A percentile compares a stretch with the other conserved stretches of the same genome.
Evolutionary conservation across 2,888 invertebrate species (phyloP).

Genomic region (Melanophora roralis): DNA sequence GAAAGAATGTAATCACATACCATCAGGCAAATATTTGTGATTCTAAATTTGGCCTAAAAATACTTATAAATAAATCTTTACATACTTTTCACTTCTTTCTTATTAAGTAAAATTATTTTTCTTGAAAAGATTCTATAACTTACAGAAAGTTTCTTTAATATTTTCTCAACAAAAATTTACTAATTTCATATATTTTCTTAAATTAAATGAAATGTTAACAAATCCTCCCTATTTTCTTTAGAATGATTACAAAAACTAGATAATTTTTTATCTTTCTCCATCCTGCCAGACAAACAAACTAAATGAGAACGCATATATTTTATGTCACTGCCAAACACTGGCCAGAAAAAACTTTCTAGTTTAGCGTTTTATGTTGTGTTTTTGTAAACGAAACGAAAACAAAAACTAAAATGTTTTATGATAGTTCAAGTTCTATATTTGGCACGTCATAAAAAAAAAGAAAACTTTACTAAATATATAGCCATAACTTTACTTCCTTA

Average conservation of each 20-base stretch:
- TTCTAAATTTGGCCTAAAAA: no score
- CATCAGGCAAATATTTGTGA: no score
- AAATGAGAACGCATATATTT: background rate
- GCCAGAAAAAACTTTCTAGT: background rate
- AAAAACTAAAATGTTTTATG: slow-evolving; percentile 10
- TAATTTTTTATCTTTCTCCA: background rate
- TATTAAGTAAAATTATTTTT: no score
- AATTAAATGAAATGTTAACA: no score
- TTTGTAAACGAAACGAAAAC: background rate
- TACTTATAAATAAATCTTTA: no score
- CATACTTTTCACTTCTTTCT: no score
- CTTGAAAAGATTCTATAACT: no score
- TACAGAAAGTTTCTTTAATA: no score
- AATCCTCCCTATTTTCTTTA: no score
- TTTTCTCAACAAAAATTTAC: no score
- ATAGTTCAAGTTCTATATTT: slow-evolving; percentile 44
- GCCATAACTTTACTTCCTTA: slow-evolving; percentile 26
- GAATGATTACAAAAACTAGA: no score
- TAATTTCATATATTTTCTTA: background rate
- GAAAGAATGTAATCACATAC: no score
- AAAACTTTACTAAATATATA: slow-evolving; percentile 43
- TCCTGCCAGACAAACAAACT: background rate
- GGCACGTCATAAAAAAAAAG: slow-evolving; percentile 59
- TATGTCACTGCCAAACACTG: slow-evolving; percentile 3
- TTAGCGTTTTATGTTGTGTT: background rate